Percentiles rank a stretch among this genome's conserved stretches.
Evolutionary conservation across 2,113 vertebrate genomes (phyloP).

Genomic region (Phaethon lepturus): DNA sequence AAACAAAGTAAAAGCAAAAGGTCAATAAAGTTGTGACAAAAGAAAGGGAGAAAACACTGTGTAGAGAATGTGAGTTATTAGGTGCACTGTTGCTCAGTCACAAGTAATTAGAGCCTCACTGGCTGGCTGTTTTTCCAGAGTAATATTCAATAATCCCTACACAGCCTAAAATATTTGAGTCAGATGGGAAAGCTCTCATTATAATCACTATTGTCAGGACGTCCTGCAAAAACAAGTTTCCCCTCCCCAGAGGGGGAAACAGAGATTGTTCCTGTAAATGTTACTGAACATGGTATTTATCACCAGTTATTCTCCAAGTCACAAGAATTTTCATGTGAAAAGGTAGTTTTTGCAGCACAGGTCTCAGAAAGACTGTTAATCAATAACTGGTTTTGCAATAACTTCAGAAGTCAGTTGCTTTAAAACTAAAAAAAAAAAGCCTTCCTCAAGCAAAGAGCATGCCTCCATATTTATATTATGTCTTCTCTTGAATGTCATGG

Average conservation of each 20-base stretch:
- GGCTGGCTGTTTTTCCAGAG: background rate
- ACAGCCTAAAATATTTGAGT: background rate
- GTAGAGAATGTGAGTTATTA: background rate
- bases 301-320: background rate
- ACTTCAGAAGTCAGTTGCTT: background rate
- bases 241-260: background rate
- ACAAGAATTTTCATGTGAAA: background rate
- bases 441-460: background rate
- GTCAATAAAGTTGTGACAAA: background rate
- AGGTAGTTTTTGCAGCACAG: background rate
- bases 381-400: background rate
- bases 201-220: background rate
- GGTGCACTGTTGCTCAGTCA: background rate
- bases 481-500: background rate
- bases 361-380: background rate
- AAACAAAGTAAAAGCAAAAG: background rate
- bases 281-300: background rate
- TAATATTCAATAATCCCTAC: background rate
- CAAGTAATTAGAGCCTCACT: background rate
- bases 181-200: background rate
- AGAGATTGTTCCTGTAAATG: background rate
- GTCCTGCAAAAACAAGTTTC: background rate
- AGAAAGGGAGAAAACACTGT: background rate
- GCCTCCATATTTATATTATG: background rate
- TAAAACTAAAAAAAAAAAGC: background rate